Evolutionary conservation across 2,797 vertebrate genomes (phyloP), one percentile per base, ranked within the genome.

Genomic region (Cottoperca gobio): DNA sequence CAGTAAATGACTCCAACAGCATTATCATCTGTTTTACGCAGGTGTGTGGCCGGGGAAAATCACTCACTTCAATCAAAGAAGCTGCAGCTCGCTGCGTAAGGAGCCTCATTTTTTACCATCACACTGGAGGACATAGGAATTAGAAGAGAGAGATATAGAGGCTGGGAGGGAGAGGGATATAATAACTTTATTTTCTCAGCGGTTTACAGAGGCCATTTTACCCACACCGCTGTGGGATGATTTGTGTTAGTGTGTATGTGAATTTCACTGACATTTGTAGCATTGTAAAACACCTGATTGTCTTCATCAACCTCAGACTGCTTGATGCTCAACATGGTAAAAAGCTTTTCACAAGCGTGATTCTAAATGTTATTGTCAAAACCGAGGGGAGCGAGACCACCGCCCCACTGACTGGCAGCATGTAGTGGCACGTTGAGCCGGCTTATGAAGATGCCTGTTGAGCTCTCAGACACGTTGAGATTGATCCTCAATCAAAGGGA

Each of bases 101-200:
- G 81, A 79, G 92, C 91, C 92, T 96, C 95, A 95, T 95, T 96
- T 96, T 96, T 97, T 95, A 95, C 92, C 86, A 93, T 94, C 92
- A 90, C 76, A 89, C 89, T 91, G 86, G 89, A 92, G 83, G 86
- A 92, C 78, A 79, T 48, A 67, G 69, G 78, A 89, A 86, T 89
- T 89, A 88, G 82, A 81, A 46, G 72, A 49, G 79, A 86, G 73
- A 84, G 78, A 54, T 31, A 55, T n/a, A 37, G 82, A 73, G 73
- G 68, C 37, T 65, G 66, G 28, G 73, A 73, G 73, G 55, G 83
- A 82, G 75, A 69, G 78, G 53, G 55, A 71, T 46, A 53, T 77
- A 86, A 88, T 90, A 88, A 88, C 85, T 91, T 86, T 83, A 85
- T 88, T 88, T 87, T 83, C 81, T 74, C 86, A 58, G 60, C 6